Percentiles rank a stretch among this genome's conserved stretches.
These are phyloP conservation scores for Argyresthia albistria DNA, from an alignment of 2,888 invertebrate genomes.

Conservation along the genomic window DNA sequence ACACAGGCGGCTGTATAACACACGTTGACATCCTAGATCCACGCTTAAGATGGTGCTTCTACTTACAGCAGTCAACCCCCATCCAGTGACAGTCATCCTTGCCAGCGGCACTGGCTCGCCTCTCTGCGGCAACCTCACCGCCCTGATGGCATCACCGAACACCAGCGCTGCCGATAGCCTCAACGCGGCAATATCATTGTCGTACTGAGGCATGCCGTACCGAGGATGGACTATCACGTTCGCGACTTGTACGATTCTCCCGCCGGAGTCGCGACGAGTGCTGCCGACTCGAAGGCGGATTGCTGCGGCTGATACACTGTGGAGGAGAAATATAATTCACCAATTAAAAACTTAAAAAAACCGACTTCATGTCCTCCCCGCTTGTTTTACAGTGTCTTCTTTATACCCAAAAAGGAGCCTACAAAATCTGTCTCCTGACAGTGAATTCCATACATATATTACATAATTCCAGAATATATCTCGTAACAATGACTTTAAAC, in stretches of 20 bases:
- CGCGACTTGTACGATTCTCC: slow-evolving; percentile 45
- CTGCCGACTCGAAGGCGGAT: slow-evolving; percentile 58
- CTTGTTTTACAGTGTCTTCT: too few species aligned
- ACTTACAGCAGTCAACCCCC: slow-evolving; percentile 62
- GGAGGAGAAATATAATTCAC: too few species aligned
- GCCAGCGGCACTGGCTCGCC: slow-evolving; percentile 49
- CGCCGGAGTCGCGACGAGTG: slow-evolving; percentile 56
- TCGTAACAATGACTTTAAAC: too few species aligned
- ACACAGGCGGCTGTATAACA: too few species aligned
- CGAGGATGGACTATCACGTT: slow-evolving; percentile 47
- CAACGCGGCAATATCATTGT: slow-evolving; percentile 58
- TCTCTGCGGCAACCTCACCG: slow-evolving; percentile 42
- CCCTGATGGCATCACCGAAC: slow-evolving; percentile 34
- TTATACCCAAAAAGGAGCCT: too few species aligned
- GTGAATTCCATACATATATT: too few species aligned
- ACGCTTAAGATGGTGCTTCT: too few species aligned
- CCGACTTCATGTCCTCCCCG: too few species aligned
- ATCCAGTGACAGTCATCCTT: slow-evolving; percentile 56
- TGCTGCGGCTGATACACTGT: slow-evolving; percentile 30
- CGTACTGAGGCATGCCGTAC: slow-evolving; percentile 51
- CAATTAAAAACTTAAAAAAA: too few species aligned
- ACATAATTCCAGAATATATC: too few species aligned
- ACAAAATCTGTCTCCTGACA: too few species aligned
- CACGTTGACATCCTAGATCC: too few species aligned
- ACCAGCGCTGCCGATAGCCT: slow-evolving; percentile 39